These are phyloP conservation scores for Potamarius usumacintae DNA, from an alignment of 2,113 vertebrate genomes.

Conservation along the genomic window DNA sequence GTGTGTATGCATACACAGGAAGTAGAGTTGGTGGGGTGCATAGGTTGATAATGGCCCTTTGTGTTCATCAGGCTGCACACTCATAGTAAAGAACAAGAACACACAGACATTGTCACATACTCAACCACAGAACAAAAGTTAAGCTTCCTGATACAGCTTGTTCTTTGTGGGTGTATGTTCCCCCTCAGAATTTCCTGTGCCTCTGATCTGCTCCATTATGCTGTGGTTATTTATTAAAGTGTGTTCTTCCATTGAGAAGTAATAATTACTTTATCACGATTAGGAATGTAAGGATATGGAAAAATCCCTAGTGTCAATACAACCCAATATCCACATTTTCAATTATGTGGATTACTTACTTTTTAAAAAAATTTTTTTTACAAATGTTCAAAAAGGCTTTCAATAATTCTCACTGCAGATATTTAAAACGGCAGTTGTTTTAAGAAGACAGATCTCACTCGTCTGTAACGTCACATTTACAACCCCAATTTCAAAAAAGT, in stretches of 20 bases:
- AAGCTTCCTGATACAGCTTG: neutral
- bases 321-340: neutral
- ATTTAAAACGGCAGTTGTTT: neutral
- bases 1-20: neutral
- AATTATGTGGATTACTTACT: neutral
- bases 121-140: neutral
- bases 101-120: neutral
- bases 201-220: neutral
- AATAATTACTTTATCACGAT: neutral
- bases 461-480: neutral
- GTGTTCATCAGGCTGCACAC: slow-evolving; percentile 26
- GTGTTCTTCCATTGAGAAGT: neutral
- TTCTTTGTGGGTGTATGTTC: neutral
- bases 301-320: neutral
- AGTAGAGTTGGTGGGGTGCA: slow-evolving; percentile 25
- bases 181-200: neutral
- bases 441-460: neutral
- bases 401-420: neutral
- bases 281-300: neutral
- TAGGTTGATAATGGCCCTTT: slow-evolving; percentile 41
- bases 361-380: no score
- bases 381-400: neutral
- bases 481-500: no score
- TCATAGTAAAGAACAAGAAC: neutral
- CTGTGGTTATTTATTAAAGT: neutral